phyloP scores from a whole-genome alignment of 30 jellyfish, hydroid and myxozoan genomes.

The Aurelia aurita region DNA sequence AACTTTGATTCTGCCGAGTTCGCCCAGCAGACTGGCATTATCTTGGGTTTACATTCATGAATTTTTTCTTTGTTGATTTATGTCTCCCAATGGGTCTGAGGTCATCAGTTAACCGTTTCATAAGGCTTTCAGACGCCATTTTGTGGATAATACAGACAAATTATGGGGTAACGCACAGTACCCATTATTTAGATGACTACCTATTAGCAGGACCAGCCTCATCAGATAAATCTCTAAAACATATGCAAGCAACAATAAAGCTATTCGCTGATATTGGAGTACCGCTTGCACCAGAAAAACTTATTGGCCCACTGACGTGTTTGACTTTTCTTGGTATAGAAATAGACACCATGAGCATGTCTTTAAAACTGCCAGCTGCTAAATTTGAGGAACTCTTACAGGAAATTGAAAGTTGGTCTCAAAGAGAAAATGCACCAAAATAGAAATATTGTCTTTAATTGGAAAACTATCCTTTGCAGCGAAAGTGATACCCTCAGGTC shows the following conservation, averaged over 20 bases:
- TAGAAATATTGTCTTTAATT: constrained; percentile 2
- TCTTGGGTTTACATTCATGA: constrained; percentile 14
- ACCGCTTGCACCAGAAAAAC: constrained; percentile 3
- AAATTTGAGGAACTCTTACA: background rate
- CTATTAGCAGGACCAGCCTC: background rate
- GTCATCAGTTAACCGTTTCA: constrained; percentile 14
- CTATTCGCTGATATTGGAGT: background rate
- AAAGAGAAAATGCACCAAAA: constrained; percentile 11
- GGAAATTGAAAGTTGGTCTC: background rate
- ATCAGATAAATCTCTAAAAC: background rate
- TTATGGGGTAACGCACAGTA: background rate
- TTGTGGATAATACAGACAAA: constrained; percentile 22
- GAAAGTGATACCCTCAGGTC: constrained; percentile 7
- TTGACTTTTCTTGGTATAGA: too few species aligned
- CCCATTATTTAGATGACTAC: constrained; percentile 30
- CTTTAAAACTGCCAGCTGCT: constrained; percentile 10
- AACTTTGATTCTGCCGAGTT: constrained; percentile 51
- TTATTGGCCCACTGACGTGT: constrained; percentile 5
- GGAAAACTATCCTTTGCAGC: constrained; percentile 5
- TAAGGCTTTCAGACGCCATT: constrained; percentile 7
- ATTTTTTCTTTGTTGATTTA: constrained; percentile 17
- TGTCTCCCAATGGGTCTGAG: constrained; percentile 33
- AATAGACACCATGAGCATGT: too few species aligned
- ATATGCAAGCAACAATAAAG: background rate
- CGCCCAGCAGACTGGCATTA: constrained; percentile 59